Evolutionary conservation across 2,888 invertebrate genomes (phyloP), one percentile per base, ranked within the genome.

Genomic region (Morpho helenor): DNA sequence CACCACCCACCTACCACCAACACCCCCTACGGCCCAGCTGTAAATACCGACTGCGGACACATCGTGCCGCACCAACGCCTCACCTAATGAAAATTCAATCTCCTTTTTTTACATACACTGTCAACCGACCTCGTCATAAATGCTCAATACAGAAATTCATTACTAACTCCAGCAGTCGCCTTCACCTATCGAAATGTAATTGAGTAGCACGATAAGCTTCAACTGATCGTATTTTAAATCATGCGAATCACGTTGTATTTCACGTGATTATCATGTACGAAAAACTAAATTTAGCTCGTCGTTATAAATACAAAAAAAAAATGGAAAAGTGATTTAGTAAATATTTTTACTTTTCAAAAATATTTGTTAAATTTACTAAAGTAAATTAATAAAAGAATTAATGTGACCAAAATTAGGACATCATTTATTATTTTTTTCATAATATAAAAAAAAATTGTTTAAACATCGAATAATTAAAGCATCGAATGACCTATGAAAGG

Each of bases 71-170:
- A 79, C 84, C 80, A 81, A 85, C 86, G 86, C 89, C 82, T 86
- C 82, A 76, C 77, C 82, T 89, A 88, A 88, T 90, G 89, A 88
- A 88, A 88, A 87, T 83, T 82, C 84, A 75, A 85, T 87, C 84
- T 81, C 73, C 82, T 79, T 85, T 84, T 79, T 82, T 74, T 72
- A 71, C 71, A 74, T 63, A 68, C 67, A 67, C 74, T 73, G 76
- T 67, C 74, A 77, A 77, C 67, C 61, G 59, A 59, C 68, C 65
- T 55, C 72, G 71, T 75, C 75, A 76, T 71, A 72, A 74, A 76
- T 71, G 72, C 70, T 75, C 76, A 74, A 77, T 76, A 68, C 70
- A 73, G 77, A 75, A 70, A 66, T 73, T 69, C 66, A 76, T 75
- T 74, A 69, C 57, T 56, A 64, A 55, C 57, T 51, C 59, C 61